Evolutionary conservation across 2,113 vertebrate genomes (phyloP), one percentile per base, ranked within the genome.

Genomic region (Oryzias woworae): DNA sequence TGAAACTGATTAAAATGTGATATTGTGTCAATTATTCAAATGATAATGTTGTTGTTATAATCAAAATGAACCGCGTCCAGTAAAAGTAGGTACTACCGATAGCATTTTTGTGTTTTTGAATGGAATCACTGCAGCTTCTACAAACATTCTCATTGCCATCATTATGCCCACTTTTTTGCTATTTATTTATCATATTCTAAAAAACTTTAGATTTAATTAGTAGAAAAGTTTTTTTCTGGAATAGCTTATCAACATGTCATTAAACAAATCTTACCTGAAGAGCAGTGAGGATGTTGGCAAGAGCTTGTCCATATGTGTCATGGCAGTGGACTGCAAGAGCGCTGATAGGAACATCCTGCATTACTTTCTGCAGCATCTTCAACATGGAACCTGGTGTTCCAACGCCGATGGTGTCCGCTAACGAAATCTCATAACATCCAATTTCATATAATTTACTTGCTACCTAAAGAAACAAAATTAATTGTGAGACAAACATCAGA

Each of bases 401-500:
- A 53, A 96, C 90, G 44, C 97, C 97, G 57, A 93, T 93, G 10
- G 96, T 98, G 63, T 97, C 96, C 51, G 95, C 95, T 79, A 97
- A 82, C 36, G 97, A 98, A 58, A 98, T 92, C 88, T 98, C 96
- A 20, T 96, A 97, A 79, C 96, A 98, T 58, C 96, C 97, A 92
- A 97, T 92, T 20, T 92, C 85, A 71, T 95, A 96, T 49, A 98
- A 81, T 54, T 86, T 82, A 85, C 96, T 98, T 13, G 94, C 94
- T 8, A 98, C 94, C 97, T 99, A 79, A 56, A 65, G 43, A 58
- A 58, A 20, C 28, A 2, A 57, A 53, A 43, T 31, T 15, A 36
- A 10, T 8, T 4, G 15, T 31, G 62, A 56, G 3, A 1, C 5
- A 28, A 7, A 50, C 14, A 53, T n/a, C 22, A 26, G 14, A n/a